phyloP scores from a whole-genome alignment of 2,113 vertebrate genomes.

The Theropithecus gelada region DNA sequence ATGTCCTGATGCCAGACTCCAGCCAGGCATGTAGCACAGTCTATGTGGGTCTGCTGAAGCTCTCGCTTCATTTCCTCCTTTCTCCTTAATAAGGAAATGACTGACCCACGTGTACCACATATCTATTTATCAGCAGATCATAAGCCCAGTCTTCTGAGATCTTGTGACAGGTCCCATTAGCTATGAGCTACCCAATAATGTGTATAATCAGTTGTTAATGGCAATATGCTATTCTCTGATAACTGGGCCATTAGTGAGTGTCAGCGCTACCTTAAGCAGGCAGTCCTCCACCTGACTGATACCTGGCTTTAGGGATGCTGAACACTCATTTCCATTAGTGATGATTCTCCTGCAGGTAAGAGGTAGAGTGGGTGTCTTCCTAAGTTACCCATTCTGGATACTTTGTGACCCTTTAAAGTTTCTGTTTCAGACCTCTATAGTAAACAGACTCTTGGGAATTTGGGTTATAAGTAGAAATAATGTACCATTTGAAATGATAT shows the following conservation, averaged over 20 bases:
- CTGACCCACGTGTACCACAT: conserved; percentile 71
- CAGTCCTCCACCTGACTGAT: conserved; percentile 46
- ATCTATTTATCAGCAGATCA: conserved; percentile 80
- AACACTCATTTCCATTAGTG: background rate
- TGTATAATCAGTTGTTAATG: conserved; percentile 80
- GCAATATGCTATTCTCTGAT: conserved; percentile 65
- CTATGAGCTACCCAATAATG: conserved; percentile 77
- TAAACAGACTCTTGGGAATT: background rate
- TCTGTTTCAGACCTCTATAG: background rate
- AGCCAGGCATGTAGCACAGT: background rate
- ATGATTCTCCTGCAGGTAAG: background rate
- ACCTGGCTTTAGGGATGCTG: background rate
- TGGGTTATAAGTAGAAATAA: background rate
- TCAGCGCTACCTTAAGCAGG: conserved; percentile 1
- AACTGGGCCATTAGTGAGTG: conserved; percentile 73
- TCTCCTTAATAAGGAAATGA: conserved; percentile 75
- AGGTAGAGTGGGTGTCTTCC: background rate
- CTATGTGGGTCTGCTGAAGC: background rate
- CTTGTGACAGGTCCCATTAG: conserved; percentile 80
- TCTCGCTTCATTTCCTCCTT: conserved; percentile 67
- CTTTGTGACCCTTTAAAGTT: background rate
- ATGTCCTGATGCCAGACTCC: background rate
- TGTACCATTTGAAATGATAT: background rate
- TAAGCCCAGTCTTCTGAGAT: conserved; percentile 77
- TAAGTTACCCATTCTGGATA: background rate